Base-by-base conservation (phyloP, 2,888 invertebrate species). In the Scaptomyza parva region DNA sequence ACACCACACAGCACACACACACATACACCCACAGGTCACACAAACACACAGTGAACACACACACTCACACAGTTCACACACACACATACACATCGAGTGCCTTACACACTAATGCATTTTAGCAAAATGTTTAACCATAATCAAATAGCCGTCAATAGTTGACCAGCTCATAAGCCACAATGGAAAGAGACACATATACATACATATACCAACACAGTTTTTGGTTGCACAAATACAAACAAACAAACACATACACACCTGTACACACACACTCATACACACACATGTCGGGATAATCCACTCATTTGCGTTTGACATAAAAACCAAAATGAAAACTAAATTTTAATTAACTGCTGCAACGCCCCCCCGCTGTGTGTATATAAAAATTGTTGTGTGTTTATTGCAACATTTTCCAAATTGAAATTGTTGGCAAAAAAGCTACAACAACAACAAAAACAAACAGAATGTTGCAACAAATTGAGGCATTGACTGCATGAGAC, bases 261-360 rank as follows among this genome's bases (percentile, higher is more conserved):
- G n/a, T n/a, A 52, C 51, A 26, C 53, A 14, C 28, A 41, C 53
- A 63, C 45, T 24, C 39, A 30, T 11, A 7, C 1, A 14, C 11
- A 26, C 12, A 14, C 43, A 26, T 12, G 14, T 35, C n/a, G n/a
- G 14, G 12, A 53, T 41, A 44, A 53, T 70, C 44, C 48, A 28
- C 41, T n/a, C n/a, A 72, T 48, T 45, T 44, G 33, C 41, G 24
- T 40, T 45, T 75, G 69, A 61, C 60, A 67, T 55, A 11, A 68
- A 62, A 71, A 67, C 58, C 69, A 66, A 83, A 77, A 67, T 54
- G 66, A 69, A 84, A 82, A 75, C 87, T 77, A 77, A 80, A 78
- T 84, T 84, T 86, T 86, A 82, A 82, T 85, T 81, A 87, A 82
- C 71, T 86, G 62, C 75, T 47, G 59, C 52, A 51, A 55, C 52